phyloP scores from a whole-genome alignment of 2,888 invertebrate species.

The Melanotus villosus region DNA sequence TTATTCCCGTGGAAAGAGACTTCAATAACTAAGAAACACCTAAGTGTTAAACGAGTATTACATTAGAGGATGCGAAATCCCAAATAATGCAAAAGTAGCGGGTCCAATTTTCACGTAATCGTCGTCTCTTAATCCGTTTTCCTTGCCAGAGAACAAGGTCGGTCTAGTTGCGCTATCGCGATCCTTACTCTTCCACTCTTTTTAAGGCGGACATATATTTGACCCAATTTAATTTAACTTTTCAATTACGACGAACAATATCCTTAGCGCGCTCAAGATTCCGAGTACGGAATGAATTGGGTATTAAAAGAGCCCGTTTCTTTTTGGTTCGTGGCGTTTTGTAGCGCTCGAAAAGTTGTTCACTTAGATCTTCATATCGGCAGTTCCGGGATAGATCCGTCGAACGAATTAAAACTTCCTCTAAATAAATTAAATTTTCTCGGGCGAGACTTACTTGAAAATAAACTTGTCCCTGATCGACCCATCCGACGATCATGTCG shows the following conservation, averaged over 20 bases:
- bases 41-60: slow-evolving; percentile 28
- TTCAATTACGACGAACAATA: slow-evolving; percentile 48
- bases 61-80: slow-evolving; percentile 27
- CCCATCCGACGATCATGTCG: slow-evolving; percentile 93
- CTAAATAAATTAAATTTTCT: slow-evolving; percentile 12
- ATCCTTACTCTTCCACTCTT: slow-evolving; percentile 32
- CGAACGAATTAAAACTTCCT: slow-evolving; percentile 4
- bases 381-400: slow-evolving; percentile 9
- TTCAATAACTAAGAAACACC: slow-evolving; percentile 1
- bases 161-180: slow-evolving; percentile 39
- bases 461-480: slow-evolving; percentile 85
- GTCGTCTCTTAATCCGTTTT: slow-evolving; percentile 38
- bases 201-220: slow-evolving; percentile 44
- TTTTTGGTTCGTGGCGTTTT: slow-evolving; percentile 35
- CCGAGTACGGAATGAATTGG: slow-evolving; percentile 37
- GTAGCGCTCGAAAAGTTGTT: slow-evolving; percentile 17
- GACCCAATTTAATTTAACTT: slow-evolving; percentile 52
- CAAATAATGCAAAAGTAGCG: slow-evolving; percentile 34
- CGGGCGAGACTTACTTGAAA: slow-evolving; percentile 78
- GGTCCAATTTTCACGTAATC: slow-evolving; percentile 43
- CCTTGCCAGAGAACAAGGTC: slow-evolving; percentile 39
- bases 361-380: slow-evolving; percentile 28
- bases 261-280: slow-evolving; percentile 32
- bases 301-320: slow-evolving; percentile 38
- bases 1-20: neutral